Conservation (phyloP, 2,113 vertebrate species). For the Prinia subflava region DNA sequence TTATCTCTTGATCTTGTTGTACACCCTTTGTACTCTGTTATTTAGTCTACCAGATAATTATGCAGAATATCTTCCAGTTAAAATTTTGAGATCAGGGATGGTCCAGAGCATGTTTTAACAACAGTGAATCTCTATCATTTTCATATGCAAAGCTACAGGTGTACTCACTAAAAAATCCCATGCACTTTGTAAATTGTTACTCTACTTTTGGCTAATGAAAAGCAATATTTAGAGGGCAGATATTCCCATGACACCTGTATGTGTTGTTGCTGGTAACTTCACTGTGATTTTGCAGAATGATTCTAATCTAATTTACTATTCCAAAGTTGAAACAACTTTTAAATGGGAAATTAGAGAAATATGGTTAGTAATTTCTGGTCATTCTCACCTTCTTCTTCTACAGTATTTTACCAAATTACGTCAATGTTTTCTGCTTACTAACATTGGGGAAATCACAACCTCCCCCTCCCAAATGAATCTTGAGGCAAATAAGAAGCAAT, state of each 20-base stretch:
- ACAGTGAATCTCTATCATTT: neutral
- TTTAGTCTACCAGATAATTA: neutral
- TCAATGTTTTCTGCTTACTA: neutral
- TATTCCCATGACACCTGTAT: neutral
- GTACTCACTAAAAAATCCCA: neutral
- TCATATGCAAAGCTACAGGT: neutral
- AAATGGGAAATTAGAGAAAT: neutral
- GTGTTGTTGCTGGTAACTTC: neutral
- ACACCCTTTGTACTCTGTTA: neutral
- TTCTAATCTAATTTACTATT: neutral
- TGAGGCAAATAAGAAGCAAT: neutral
- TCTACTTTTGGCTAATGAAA: neutral
- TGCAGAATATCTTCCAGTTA: neutral
- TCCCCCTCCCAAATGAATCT: neutral
- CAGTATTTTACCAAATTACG: neutral
- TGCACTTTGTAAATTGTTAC: neutral
- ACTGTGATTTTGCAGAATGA: neutral
- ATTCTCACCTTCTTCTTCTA: neutral
- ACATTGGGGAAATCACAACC: neutral
- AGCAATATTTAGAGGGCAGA: neutral
- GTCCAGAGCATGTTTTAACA: neutral
- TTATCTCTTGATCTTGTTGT: neutral
- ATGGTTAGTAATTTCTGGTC: neutral
- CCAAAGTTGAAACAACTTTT: neutral
- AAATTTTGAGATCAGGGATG: accelerated